These are phyloP conservation scores for Campoplex nolae DNA, from an alignment of 2,888 invertebrate species.

Conservation along the genomic window DNA sequence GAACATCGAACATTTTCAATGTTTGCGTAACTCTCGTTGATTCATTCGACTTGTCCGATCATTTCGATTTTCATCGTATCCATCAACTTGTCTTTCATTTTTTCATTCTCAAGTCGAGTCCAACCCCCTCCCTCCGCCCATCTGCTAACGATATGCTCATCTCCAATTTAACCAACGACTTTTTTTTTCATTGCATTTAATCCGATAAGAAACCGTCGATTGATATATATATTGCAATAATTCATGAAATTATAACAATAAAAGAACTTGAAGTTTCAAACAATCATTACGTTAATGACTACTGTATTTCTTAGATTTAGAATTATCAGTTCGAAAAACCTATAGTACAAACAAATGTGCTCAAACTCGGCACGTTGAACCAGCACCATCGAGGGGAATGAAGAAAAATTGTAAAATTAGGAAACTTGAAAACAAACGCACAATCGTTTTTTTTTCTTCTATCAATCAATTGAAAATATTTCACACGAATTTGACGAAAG, in stretches of 20 bases:
- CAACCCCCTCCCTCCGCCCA: neutral
- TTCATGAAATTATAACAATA: neutral
- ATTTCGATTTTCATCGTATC: neutral
- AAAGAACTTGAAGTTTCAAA: neutral
- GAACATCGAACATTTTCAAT: neutral
- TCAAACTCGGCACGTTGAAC: conserved; percentile 16
- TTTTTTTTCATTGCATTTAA: neutral
- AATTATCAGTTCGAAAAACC: conserved; percentile 37
- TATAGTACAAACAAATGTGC: conserved; percentile 46
- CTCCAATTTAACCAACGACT: neutral
- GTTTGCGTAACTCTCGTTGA: conserved; percentile 8
- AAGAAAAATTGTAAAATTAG: neutral
- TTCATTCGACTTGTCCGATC: neutral
- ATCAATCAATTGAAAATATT: conserved; percentile 36
- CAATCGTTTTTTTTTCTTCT: conserved; percentile 29
- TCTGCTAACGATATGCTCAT: neutral
- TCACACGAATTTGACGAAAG: neutral
- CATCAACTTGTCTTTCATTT: neutral
- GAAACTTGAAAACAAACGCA: neutral
- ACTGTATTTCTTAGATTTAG: conserved; percentile 18
- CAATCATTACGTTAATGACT: conserved; percentile 8
- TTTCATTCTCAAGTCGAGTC: conserved; percentile 2
- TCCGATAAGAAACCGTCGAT: conserved; percentile 9
- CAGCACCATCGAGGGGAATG: neutral
- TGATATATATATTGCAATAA: conserved; percentile 30